Evolutionary conservation across 1,140 invertebrate species (phyloP), one percentile per base, ranked within the genome.

Genomic region (Drusus annulatus): DNA sequence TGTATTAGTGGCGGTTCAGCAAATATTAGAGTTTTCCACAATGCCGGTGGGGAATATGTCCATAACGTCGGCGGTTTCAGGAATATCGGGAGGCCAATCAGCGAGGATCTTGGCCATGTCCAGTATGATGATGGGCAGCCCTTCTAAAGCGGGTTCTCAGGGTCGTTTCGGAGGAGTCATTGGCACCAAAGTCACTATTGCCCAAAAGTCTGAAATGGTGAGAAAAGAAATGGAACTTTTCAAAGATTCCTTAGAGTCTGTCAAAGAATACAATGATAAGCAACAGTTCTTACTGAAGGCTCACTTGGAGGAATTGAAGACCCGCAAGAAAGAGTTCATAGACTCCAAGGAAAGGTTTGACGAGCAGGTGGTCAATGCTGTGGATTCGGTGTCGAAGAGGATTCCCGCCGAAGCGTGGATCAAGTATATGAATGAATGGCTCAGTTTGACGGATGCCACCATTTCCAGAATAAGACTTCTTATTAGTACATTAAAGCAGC

Each of bases 321-420:
- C 50, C 21, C 65, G 54, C 8, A 58, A 65, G 17, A 17, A 79
- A 52, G 77, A 79, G 36, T 45, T 79, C 36, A 69, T 15, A 45
- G 77, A 79, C 1, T 51, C 25, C 31, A 71, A 73, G 21, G 15
- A 36, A 54, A 76, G 36, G 25, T 76, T 80, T 58, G 13, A 76
- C 10, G 17, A 76, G 19, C 31, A 56, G 36, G 79, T 76, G 21
- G 19, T 75, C 17, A 54, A 63, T 15, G 60, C n/a, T 5, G 45
- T 45, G 15, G 62, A 69, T 50, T 50, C 31, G 1, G 28, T 71
- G 31, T 76, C 88, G 0, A 89, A 91, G 15, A 87, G 89, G 78
- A 90, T 92, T 63, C 88, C 90, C 1, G 89, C 89, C 2, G 90
- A 92, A 81, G 88, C 88, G 58, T 90, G 91, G 87, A 86, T 91